Evolutionary conservation across 2,113 vertebrate genomes (phyloP).

Genomic region (Plecotus auritus): DNA sequence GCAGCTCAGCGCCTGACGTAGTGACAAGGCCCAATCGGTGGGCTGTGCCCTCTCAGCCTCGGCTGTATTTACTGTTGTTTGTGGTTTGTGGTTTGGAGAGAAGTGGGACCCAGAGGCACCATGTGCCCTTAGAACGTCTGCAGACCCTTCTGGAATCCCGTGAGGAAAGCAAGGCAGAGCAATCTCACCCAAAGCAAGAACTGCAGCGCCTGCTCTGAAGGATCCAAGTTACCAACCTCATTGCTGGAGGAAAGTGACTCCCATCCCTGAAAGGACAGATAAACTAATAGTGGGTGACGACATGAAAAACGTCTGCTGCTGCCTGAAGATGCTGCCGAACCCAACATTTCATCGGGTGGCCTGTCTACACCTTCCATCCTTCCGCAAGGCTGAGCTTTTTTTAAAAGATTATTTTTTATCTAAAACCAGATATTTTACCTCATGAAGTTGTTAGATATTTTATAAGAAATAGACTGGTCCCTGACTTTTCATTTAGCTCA

Average conservation of each 20-base stretch:
- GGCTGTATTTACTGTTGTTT: not conserved
- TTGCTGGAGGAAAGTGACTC: not conserved
- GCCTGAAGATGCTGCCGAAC: not conserved
- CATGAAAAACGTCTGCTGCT: not conserved
- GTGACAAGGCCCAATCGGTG: not conserved
- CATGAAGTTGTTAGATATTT: not conserved
- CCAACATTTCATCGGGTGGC: not conserved
- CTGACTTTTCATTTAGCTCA: not conserved
- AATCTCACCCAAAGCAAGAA: not conserved
- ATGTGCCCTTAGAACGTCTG: not conserved
- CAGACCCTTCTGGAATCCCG: not conserved
- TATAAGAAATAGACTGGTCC: not conserved
- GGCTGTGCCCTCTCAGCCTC: not conserved
- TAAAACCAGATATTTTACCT: not conserved
- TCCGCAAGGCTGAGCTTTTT: not conserved
- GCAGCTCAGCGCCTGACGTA: accelerated
- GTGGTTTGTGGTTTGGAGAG: not conserved
- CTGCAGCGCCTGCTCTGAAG: not conserved
- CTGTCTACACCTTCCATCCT: not conserved
- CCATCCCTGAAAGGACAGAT: not conserved
- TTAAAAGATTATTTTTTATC: not conserved
- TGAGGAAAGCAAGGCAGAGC: not conserved
- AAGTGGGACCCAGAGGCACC: not conserved
- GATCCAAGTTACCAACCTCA: not conserved
- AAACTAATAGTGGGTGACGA: not conserved